Base-by-base conservation (phyloP, 2,797 vertebrate genomes). In the Emydoidea blandingii region DNA sequence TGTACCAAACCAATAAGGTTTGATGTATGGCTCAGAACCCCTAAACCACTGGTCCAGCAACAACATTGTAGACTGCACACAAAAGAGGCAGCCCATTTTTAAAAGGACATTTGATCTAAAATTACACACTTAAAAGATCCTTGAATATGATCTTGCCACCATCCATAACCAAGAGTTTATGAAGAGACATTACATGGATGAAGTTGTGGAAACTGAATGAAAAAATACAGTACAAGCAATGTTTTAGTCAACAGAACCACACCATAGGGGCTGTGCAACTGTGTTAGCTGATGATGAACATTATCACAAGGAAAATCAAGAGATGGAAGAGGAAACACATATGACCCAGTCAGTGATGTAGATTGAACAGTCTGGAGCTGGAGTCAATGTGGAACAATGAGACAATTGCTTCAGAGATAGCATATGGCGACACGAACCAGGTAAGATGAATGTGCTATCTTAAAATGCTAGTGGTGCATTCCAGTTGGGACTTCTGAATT, bases 61-160 rank as follows among this genome's bases (percentile, higher is more conserved):
- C 37, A 49, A 86, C 49, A 56, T 11, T 41, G 37, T 6, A 90
- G 62, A 74, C 87, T 59, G 82, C 76, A 62, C 53, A 5, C 74
- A 86, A 90, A 85, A 86, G 92, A 92, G 31, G 27, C 23, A 83
- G 68, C 93, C 81, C 15, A 92, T 41, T 91, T 92, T 92, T 12
- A 92, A 95, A 94, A 2, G 1, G 44, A 12, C 5, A 88, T 54
- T 41, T 91, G 44, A 95, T 92, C 93, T 91, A 87, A 92, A 94
- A 89, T 62, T 27, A 86, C 84, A 94, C 34, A 49, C 84, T 49
- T 14, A 90, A 34, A 87, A 92, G 54, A 82, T 78, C 80, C 0
- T 0, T 59, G 50, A 44, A 50, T 14, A 2, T 27, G 90, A 84
- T 87, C 84, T 95, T 57, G 85, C 10, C 19, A 76, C 49, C 37